These are phyloP conservation scores for Pterophyllum scalare DNA, from an alignment of 2,113 vertebrate genomes.

Conservation along the genomic window DNA sequence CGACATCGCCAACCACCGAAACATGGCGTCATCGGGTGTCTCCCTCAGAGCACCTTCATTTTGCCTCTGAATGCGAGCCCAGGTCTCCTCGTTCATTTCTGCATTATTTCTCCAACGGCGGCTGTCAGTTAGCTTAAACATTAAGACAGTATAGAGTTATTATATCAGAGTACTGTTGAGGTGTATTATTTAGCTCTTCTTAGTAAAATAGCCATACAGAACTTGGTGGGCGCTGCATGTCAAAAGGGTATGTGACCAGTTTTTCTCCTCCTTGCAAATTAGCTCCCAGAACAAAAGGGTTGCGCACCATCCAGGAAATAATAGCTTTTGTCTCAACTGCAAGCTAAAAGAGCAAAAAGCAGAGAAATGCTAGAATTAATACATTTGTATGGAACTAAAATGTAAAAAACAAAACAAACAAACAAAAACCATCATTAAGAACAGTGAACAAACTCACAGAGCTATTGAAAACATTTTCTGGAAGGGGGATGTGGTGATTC, in stretches of 20 bases:
- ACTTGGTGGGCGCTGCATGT: conserved; percentile 74
- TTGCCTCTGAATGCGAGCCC: conserved; percentile 81
- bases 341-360: conserved; percentile 75
- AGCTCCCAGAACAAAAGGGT: conserved; percentile 92
- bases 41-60: conserved; percentile 80
- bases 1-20: conserved; percentile 95
- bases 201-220: conserved; percentile 53
- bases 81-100: conserved; percentile 82
- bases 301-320: conserved; percentile 94
- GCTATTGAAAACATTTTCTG: conserved; percentile 86
- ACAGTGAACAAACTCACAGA: conserved; percentile 64
- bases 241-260: conserved; percentile 87
- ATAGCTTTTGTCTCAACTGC: conserved; percentile 89
- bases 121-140: conserved; percentile 42
- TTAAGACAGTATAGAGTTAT: not conserved
- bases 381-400: no score
- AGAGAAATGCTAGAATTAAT: not conserved
- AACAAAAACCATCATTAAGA: accelerated
- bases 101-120: conserved; percentile 59
- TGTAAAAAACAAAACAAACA: no score
- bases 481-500: conserved; percentile 91
- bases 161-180: not conserved
- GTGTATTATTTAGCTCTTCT: not conserved
- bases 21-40: conserved; percentile 90
- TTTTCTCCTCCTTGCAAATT: conserved; percentile 95